These are phyloP conservation scores for Cheumatopsyche charites DNA, from an alignment of 1,140 invertebrate species.

Conservation along the genomic window DNA sequence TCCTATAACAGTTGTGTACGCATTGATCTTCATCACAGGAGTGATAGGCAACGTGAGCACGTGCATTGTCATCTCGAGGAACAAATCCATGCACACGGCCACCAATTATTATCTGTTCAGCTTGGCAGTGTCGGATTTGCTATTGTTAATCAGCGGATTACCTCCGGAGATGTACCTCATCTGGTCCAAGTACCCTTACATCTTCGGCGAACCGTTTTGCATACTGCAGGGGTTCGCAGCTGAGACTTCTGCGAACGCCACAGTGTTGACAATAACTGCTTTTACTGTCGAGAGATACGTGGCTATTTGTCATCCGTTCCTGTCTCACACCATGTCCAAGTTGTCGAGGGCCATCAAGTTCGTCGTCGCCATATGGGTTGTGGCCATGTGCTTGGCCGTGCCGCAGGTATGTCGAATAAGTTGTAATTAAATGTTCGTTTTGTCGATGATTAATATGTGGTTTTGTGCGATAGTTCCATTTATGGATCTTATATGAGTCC, in stretches of 20 bases:
- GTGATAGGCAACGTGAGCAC: constrained; percentile 90
- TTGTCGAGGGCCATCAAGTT: constrained; percentile 76
- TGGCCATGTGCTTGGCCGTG: constrained; percentile 75
- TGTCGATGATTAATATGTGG: too few species aligned
- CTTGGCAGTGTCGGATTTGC: constrained; percentile 89
- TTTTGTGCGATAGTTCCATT: too few species aligned
- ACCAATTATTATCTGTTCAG: constrained; percentile 95
- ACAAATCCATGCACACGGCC: constrained; percentile 90
- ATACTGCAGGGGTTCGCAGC: constrained; percentile 81
- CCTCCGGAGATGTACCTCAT: constrained; percentile 87
- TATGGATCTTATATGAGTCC: too few species aligned
- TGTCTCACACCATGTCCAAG: constrained; percentile 84
- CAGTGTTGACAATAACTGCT: constrained; percentile 84
- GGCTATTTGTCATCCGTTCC: constrained; percentile 78
- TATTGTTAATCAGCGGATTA: constrained; percentile 82
- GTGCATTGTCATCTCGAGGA: constrained; percentile 89
- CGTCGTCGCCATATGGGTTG: constrained; percentile 73
- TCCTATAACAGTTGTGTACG: constrained; percentile 82
- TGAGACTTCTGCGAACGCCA: constrained; percentile 92
- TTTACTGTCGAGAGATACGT: constrained; percentile 84
- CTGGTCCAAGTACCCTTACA: constrained; percentile 87
- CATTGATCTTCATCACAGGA: constrained; percentile 83
- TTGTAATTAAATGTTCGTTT: too few species aligned
- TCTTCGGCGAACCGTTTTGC: constrained; percentile 87
- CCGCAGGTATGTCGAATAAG: constrained; percentile 65